phyloP scores from a whole-genome alignment of 2,113 vertebrate genomes.

The Jacana jacana region DNA sequence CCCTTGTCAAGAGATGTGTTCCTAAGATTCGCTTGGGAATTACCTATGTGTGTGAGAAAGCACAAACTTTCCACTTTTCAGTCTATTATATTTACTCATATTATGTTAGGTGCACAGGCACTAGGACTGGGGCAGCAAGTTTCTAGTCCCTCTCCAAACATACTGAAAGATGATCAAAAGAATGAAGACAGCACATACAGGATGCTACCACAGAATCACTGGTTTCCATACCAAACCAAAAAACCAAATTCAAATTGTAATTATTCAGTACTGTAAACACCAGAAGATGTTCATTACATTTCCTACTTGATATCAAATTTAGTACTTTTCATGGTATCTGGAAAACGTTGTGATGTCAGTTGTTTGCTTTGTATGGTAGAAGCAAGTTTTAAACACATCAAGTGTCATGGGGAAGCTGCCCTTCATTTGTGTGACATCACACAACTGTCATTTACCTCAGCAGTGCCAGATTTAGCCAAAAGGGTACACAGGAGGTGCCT shows the following conservation, averaged over 20 bases:
- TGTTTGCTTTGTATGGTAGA: not conserved
- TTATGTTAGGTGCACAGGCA: not conserved
- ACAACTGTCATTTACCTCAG: not conserved
- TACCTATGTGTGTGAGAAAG: not conserved
- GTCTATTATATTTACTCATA: not conserved
- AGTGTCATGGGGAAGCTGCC: not conserved
- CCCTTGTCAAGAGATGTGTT: not conserved
- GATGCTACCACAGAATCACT: not conserved
- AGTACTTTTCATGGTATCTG: not conserved
- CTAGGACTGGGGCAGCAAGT: not conserved
- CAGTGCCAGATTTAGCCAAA: not conserved
- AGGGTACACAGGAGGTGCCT: not conserved
- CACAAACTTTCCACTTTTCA: not conserved
- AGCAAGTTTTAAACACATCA: not conserved
- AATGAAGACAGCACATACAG: not conserved
- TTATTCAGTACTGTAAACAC: not conserved
- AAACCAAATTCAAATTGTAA: not conserved
- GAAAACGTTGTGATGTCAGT: not conserved
- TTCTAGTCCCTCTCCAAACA: not conserved
- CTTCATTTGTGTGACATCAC: not conserved
- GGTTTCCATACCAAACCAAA: not conserved
- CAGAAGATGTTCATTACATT: not conserved
- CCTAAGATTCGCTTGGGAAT: not conserved
- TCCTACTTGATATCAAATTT: not conserved
- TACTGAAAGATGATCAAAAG: not conserved